phyloP scores from a whole-genome alignment of 2,797 vertebrate species.

The Delichon dasypus region DNA sequence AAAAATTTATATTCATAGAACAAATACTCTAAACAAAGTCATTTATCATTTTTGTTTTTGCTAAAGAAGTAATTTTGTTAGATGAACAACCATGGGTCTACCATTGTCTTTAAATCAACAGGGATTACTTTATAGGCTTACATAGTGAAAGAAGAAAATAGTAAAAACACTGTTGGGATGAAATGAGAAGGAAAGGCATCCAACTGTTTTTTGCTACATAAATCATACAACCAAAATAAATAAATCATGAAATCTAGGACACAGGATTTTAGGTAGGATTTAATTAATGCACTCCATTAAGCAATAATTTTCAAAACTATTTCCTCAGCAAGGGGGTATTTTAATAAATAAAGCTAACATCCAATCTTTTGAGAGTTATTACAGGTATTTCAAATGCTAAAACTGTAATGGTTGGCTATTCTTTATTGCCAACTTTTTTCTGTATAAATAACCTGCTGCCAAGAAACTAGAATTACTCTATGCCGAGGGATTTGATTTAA shows the following conservation, averaged over 20 bases:
- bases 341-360: slow-evolving; percentile 39
- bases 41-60: background rate
- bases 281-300: background rate
- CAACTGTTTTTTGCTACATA: background rate
- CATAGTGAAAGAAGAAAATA: background rate
- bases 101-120: slow-evolving; percentile 27
- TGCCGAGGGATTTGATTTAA: slow-evolving; percentile 56
- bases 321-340: background rate
- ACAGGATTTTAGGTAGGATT: background rate
- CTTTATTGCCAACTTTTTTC: slow-evolving; percentile 36
- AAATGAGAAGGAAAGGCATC: background rate
- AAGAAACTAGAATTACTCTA: background rate
- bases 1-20: background rate
- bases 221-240: slow-evolving; percentile 27
- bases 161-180: background rate
- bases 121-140: background rate
- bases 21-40: background rate
- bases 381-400: slow-evolving; percentile 28
- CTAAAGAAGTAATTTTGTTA: background rate
- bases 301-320: slow-evolving; percentile 17
- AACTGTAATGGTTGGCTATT: slow-evolving; percentile 14
- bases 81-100: background rate
- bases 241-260: slow-evolving; percentile 22
- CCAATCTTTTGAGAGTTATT: slow-evolving; percentile 26
- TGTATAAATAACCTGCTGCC: slow-evolving; percentile 41